phyloP scores from a whole-genome alignment of 2,888 invertebrate species.

The Drosophila pegasa region DNA sequence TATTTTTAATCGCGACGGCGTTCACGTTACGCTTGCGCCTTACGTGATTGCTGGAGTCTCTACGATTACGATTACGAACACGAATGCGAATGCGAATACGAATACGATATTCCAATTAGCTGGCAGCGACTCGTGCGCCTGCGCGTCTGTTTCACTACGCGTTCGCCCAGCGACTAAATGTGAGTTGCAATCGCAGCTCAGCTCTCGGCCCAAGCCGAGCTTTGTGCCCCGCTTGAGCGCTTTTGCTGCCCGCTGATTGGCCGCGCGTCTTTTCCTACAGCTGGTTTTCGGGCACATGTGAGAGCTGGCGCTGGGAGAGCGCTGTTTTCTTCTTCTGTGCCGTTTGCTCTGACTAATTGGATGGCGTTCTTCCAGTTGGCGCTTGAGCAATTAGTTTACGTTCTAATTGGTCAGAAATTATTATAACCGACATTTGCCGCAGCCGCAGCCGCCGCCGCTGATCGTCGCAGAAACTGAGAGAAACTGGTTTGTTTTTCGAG shows the following conservation, averaged over 20 bases:
- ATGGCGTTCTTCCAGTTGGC: slow-evolving; percentile 71
- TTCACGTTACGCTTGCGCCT: slow-evolving; percentile 26
- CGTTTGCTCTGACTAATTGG: slow-evolving; percentile 68
- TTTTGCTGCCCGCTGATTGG: slow-evolving; percentile 65
- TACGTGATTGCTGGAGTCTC: slow-evolving; percentile 35
- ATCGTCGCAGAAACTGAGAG: slow-evolving; percentile 25
- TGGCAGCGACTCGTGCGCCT: slow-evolving; percentile 55
- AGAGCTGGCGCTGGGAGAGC: slow-evolving; percentile 14
- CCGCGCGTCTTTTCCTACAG: slow-evolving; percentile 31
- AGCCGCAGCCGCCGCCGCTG: slow-evolving; percentile 31
- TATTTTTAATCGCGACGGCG: slow-evolving; percentile 40
- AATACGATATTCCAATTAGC: slow-evolving; percentile 51
- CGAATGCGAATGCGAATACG: slow-evolving; percentile 35
- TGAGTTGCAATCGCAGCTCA: slow-evolving; percentile 28
- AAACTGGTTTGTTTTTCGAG: slow-evolving; percentile 52
- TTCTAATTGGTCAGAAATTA: slow-evolving; percentile 79
- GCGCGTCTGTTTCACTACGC: slow-evolving; percentile 69
- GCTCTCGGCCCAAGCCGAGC: slow-evolving; percentile 37
- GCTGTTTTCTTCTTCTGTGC: slow-evolving; percentile 27
- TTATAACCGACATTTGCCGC: slow-evolving; percentile 72
- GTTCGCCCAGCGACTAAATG: slow-evolving; percentile 65
- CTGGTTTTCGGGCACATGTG: slow-evolving; percentile 65
- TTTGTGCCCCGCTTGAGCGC: slow-evolving; percentile 55
- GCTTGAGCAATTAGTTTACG: slow-evolving; percentile 75
- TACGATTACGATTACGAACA: slow-evolving; percentile 28